Evolutionary conservation across 2,888 invertebrate genomes (phyloP).

Genomic region (Aplocera efformata): DNA sequence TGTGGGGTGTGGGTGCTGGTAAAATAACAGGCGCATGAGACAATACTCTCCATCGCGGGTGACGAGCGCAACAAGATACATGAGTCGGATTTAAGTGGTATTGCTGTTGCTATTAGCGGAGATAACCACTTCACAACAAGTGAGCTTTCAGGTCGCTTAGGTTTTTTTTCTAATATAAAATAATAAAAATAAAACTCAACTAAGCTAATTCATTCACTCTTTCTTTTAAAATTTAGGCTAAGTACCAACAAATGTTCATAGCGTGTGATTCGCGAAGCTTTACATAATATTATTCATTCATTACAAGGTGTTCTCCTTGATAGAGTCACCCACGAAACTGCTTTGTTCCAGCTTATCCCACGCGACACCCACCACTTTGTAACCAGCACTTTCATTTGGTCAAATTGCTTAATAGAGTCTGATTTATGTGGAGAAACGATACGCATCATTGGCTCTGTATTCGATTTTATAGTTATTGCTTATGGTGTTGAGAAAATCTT

Average conservation of each 20-base stretch:
- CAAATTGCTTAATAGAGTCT: slow-evolving; percentile 56
- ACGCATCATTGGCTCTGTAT: slow-evolving; percentile 25
- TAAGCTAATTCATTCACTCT: too few relatives aligned
- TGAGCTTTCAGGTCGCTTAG: too few relatives aligned
- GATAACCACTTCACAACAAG: too few relatives aligned
- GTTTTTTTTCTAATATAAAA: too few relatives aligned
- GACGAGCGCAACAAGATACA: too few relatives aligned
- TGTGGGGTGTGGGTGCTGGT: too few relatives aligned
- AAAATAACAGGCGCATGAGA: too few relatives aligned
- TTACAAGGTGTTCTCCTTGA: slow-evolving; percentile 59
- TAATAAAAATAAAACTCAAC: too few relatives aligned
- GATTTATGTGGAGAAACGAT: slow-evolving; percentile 50
- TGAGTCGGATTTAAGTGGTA: too few relatives aligned
- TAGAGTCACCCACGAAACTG: slow-evolving; percentile 54
- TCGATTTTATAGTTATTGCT: slow-evolving; percentile 20
- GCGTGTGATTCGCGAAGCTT: background rate
- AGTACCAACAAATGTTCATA: too few relatives aligned
- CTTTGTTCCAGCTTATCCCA: slow-evolving; percentile 51
- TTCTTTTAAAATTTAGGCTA: background rate
- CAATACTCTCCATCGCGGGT: too few relatives aligned
- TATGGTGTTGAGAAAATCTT: background rate
- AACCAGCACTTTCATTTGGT: slow-evolving; percentile 63
- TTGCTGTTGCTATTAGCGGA: too few relatives aligned
- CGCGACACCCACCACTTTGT: slow-evolving; percentile 59
- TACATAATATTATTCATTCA: slow-evolving; percentile 5